Percentiles rank a stretch among this genome's conserved stretches.
Evolutionary conservation across 2,797 vertebrate species (phyloP).

Genomic region (Brotogeris chrysoptera): DNA sequence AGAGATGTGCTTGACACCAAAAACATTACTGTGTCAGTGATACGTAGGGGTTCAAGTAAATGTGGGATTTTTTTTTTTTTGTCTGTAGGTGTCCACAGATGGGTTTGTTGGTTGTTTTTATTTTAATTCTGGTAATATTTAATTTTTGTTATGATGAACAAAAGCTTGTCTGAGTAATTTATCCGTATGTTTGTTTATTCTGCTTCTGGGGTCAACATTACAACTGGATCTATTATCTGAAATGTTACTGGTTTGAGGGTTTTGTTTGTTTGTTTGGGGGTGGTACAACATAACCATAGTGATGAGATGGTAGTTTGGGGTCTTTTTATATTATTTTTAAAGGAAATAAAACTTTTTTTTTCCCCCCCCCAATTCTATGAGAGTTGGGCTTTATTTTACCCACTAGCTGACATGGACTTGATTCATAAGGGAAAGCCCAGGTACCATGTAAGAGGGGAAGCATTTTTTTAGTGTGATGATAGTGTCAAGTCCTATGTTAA

Average conservation of each 20-base stretch:
- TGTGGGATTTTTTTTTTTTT: background rate
- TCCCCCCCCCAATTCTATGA: background rate
- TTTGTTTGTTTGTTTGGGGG: background rate
- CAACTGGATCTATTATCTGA: background rate
- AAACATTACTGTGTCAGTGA: background rate
- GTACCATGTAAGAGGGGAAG: background rate
- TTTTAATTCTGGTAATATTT: background rate
- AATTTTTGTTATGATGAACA: background rate
- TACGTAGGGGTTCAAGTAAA: background rate
- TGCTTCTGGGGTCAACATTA: background rate
- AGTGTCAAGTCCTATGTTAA: background rate
- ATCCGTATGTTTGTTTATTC: background rate
- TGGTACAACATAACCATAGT: background rate
- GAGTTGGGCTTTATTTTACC: background rate
- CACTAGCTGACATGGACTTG: background rate
- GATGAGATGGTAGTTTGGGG: background rate
- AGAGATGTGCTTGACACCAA: background rate
- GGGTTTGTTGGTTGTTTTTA: background rate
- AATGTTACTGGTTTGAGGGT: background rate
- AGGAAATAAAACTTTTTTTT: background rate
- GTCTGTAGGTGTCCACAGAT: background rate
- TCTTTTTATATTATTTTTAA: background rate
- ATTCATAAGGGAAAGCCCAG: background rate
- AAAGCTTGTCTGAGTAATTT: background rate
- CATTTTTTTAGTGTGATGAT: background rate